A percentile compares a stretch with the other conserved stretches of the same genome.
Conservation (phyloP, 2,797 vertebrate genomes). For the Sardinella longiceps region DNA sequence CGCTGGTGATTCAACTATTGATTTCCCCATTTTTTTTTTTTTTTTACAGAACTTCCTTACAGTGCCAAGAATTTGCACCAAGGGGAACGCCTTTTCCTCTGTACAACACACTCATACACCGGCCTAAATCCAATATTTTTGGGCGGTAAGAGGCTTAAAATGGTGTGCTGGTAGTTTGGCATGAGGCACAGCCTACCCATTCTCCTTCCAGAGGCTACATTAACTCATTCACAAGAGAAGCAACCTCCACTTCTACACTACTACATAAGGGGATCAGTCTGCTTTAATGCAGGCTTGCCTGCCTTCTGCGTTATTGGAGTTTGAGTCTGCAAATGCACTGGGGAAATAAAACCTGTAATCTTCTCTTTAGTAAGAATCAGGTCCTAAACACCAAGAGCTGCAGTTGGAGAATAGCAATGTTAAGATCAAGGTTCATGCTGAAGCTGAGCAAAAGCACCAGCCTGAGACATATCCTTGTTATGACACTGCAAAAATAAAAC, state of each 20-base stretch:
- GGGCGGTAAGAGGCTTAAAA: background rate
- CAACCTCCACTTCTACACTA: too few species aligned
- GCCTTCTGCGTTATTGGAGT: background rate
- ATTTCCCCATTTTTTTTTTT: conserved; percentile 61
- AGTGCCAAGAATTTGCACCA: conserved; percentile 21
- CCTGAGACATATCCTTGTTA: too few species aligned
- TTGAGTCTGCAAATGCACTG: background rate
- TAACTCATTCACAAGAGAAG: background rate
- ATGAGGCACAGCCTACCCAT: background rate
- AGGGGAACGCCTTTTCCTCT: background rate
- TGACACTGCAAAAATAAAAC: background rate
- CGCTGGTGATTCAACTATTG: conserved; percentile 58
- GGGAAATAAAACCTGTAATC: background rate
- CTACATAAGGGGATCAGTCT: background rate
- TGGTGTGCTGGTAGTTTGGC: background rate
- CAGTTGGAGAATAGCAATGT: background rate
- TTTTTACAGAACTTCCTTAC: conserved; percentile 52
- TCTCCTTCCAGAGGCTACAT: background rate
- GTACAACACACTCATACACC: background rate
- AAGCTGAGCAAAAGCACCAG: background rate
- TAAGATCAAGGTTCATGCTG: too few species aligned
- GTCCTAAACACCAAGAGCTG: background rate
- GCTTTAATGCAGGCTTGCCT: background rate
- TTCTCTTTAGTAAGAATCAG: background rate
- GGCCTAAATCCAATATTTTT: background rate